Conservation (phyloP, 2,797 vertebrate genomes). For the Pipistrellus kuhlii region DNA sequence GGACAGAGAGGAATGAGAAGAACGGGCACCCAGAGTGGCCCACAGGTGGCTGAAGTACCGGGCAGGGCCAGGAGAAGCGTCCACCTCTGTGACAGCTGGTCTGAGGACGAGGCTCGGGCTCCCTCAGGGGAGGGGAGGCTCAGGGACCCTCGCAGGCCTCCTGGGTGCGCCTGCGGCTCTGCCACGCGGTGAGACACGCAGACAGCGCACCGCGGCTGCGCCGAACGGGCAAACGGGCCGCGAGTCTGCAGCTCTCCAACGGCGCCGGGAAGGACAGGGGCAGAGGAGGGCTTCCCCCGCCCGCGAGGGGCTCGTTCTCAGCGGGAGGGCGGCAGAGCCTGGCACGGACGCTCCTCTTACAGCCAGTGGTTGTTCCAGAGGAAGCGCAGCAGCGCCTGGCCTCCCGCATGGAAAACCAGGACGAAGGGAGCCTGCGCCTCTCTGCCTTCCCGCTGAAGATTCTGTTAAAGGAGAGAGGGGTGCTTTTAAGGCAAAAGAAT, state of each 20-base stretch:
- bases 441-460: constrained; percentile 41
- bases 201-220: background rate
- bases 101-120: background rate
- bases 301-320: background rate
- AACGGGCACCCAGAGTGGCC: background rate
- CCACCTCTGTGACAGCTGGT: background rate
- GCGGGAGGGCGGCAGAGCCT: background rate
- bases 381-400: background rate
- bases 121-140: background rate
- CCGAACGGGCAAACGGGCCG: background rate
- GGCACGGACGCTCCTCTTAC: background rate
- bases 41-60: background rate
- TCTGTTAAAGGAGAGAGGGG: constrained; percentile 14
- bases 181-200: background rate
- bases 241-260: background rate
- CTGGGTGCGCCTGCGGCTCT: background rate
- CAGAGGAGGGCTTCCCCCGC: background rate
- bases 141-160: background rate
- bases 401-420: constrained; percentile 35
- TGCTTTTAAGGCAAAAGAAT: background rate
- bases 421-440: background rate
- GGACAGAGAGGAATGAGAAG: background rate
- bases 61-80: background rate
- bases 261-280: background rate
- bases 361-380: constrained; percentile 57